phyloP scores from a whole-genome alignment of 2,888 invertebrate genomes.

The Phytoseiulus persimilis region DNA sequence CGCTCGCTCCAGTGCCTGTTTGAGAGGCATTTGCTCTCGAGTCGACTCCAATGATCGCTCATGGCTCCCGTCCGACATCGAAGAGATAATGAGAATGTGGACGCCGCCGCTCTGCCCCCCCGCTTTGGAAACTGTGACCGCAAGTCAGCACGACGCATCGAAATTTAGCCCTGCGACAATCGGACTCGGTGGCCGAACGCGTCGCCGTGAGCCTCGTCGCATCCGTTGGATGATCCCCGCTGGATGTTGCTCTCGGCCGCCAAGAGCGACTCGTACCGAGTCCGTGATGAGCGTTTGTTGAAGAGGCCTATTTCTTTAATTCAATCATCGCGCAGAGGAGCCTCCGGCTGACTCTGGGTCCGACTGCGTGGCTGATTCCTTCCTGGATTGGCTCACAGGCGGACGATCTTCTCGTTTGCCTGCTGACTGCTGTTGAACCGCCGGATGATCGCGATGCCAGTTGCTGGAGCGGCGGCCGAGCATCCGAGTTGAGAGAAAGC shows the following conservation, averaged over 20 bases:
- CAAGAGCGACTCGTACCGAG: not conserved
- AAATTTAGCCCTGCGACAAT: no score
- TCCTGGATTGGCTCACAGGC: not conserved
- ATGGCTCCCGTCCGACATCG: not conserved
- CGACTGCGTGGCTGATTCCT: not conserved
- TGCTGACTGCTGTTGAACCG: not conserved
- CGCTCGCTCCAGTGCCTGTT: not conserved
- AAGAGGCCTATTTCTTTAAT: not conserved
- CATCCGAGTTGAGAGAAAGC: not conserved
- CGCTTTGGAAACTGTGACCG: no score
- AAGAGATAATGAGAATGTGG: no score
- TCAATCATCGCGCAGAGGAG: not conserved
- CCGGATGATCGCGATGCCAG: not conserved
- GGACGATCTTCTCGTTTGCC: not conserved
- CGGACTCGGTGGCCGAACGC: no score
- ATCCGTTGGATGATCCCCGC: not conserved
- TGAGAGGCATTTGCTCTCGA: not conserved
- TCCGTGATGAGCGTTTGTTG: not conserved
- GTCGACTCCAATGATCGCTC: not conserved
- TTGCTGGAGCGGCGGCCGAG: not conserved
- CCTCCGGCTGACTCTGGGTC: not conserved
- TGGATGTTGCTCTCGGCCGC: not conserved
- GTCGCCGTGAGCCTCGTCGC: not conserved
- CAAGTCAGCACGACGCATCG: no score
- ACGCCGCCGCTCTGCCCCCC: no score